Conservation (phyloP, 2,888 invertebrate species). For the Pristionchus exspectatus region DNA sequence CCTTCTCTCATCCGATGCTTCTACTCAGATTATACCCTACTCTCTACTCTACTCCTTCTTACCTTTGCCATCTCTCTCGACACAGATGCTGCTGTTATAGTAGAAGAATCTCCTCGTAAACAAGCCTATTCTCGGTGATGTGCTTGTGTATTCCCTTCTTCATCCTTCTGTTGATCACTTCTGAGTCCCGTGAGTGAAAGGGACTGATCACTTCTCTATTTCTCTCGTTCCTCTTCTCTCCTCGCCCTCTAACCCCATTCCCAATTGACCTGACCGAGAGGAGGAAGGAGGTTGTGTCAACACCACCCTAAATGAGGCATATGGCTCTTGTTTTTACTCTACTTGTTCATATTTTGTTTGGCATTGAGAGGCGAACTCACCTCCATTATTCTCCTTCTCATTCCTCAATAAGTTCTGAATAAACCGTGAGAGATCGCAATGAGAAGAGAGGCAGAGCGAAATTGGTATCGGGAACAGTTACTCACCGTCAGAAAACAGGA, state of each 20-base stretch:
- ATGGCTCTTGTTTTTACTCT: neutral
- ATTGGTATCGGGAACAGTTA: slow-evolving; percentile 23
- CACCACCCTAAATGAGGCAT: slow-evolving; percentile 16
- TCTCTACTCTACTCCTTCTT: neutral
- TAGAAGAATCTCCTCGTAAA: neutral
- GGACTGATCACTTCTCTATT: slow-evolving; percentile 7
- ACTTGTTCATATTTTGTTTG: neutral
- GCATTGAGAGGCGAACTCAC: neutral
- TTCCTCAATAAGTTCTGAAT: neutral
- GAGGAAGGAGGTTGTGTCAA: neutral
- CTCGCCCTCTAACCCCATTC: neutral
- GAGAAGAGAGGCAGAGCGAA: neutral
- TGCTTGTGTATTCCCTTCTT: slow-evolving; percentile 13
- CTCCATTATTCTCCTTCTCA: neutral
- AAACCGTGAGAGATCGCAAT: neutral
- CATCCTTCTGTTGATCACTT: slow-evolving; percentile 24
- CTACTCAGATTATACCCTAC: neutral
- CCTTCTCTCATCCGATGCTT: neutral
- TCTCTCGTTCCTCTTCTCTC: neutral
- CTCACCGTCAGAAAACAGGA: slow-evolving; percentile 5
- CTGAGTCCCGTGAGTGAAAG: neutral
- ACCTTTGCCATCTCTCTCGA: neutral
- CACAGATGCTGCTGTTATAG: neutral
- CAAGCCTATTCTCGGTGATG: neutral
- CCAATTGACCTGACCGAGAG: neutral